Conservation (phyloP, 2,113 vertebrate species). For the Zeus faber region DNA sequence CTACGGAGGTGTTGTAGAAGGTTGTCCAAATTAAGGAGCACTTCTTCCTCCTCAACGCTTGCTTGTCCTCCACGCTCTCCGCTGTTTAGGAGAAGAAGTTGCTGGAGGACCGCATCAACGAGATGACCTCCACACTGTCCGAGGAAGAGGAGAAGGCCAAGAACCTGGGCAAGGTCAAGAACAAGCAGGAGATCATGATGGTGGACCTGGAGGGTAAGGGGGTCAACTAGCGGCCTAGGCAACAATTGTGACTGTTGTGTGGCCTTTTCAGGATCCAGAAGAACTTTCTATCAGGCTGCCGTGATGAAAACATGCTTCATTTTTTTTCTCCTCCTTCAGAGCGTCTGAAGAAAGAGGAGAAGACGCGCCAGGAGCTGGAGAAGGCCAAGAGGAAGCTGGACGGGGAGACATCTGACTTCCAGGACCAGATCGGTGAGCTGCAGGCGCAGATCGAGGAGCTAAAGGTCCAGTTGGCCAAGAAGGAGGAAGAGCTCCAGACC, state of each 20-base stretch:
- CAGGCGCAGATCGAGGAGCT: constrained; percentile 95
- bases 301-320: too few relatives aligned
- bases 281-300: too few relatives aligned
- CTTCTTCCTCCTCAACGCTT: too few relatives aligned
- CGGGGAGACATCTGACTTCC: constrained; percentile 91
- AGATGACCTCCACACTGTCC: constrained; percentile 91
- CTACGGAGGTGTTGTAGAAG: too few relatives aligned
- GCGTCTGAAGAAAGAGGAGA: constrained; percentile 97
- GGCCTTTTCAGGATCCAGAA: too few relatives aligned
- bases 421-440: constrained; percentile 95
- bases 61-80: neutral
- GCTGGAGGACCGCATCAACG: constrained; percentile 90
- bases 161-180: constrained; percentile 96
- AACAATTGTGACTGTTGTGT: too few relatives aligned
- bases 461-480: constrained; percentile 91
- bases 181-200: constrained; percentile 97
- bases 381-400: constrained; percentile 97
- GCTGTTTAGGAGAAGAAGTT: constrained; percentile 89
- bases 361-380: constrained; percentile 93
- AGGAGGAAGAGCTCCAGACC: constrained; percentile 93
- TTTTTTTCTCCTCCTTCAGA: constrained; percentile 81
- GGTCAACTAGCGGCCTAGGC: too few relatives aligned
- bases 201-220: constrained; percentile 92
- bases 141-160: constrained; percentile 99
- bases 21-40: too few relatives aligned